These are phyloP conservation scores for Steinernema feltiae DNA, from an alignment of 1,140 invertebrate genomes.

Conservation along the genomic window DNA sequence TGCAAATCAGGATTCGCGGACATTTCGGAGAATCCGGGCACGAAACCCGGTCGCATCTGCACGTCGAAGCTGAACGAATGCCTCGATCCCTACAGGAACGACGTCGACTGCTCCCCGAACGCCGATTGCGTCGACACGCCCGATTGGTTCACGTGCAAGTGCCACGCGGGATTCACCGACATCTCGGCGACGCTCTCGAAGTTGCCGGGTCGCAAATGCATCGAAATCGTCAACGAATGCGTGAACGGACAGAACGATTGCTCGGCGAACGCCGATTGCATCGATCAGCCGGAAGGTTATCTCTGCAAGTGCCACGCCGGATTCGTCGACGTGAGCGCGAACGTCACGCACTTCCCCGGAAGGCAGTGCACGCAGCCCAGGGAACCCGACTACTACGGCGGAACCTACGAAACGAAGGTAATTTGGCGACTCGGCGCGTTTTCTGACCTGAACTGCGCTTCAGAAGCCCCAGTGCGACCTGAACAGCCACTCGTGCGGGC, in stretches of 20 bases:
- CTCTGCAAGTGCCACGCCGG: slow-evolving; percentile 47
- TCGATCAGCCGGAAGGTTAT: slow-evolving; percentile 39
- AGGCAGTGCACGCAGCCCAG: slow-evolving; percentile 53
- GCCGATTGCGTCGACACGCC: slow-evolving; percentile 41
- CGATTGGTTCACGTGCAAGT: slow-evolving; percentile 38
- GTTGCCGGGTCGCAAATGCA: slow-evolving; percentile 35
- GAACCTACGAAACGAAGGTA: slow-evolving; percentile 10
- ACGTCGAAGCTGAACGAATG: slow-evolving; percentile 35
- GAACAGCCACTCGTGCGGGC: slow-evolving; percentile 30
- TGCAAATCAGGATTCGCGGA: slow-evolving; percentile 39
- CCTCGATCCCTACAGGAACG: slow-evolving; percentile 25
- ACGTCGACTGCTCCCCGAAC: slow-evolving; percentile 37
- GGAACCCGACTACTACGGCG: slow-evolving; percentile 22
- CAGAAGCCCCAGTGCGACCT: slow-evolving; percentile 27
- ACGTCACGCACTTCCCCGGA: slow-evolving; percentile 53
- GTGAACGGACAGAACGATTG: slow-evolving; percentile 23
- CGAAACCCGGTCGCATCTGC: slow-evolving; percentile 38
- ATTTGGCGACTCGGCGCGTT: slow-evolving; percentile 11
- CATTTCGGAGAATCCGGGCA: slow-evolving; percentile 27
- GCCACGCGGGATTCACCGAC: slow-evolving; percentile 37
- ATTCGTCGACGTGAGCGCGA: slow-evolving; percentile 54
- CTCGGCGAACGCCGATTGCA: slow-evolving; percentile 33
- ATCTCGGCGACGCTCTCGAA: slow-evolving; percentile 31
- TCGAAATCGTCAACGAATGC: slow-evolving; percentile 36
- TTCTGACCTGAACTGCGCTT: slow-evolving; percentile 17